phyloP scores from a whole-genome alignment of 2,113 vertebrate genomes.

The Cyprinodon brontotheroides region DNA sequence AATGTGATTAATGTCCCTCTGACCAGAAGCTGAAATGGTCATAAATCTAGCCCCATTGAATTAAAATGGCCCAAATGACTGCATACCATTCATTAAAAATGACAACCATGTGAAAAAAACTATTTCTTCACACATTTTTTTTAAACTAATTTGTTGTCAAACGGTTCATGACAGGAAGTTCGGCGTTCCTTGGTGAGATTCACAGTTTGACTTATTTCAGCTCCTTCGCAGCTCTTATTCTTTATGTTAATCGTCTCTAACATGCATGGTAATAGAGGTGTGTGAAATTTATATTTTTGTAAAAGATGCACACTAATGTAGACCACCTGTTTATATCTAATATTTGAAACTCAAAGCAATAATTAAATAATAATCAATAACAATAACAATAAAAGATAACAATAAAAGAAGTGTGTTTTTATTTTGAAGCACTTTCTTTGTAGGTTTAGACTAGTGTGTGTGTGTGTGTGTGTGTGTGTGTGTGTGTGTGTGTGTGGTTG shows the following conservation, averaged over 20 bases:
- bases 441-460: neutral
- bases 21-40: neutral
- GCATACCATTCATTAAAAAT: neutral
- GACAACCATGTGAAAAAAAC: neutral
- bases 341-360: neutral
- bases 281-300: neutral
- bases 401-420: neutral
- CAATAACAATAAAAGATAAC: too few relatives aligned
- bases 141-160: neutral
- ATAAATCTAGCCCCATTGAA: neutral
- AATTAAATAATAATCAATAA: neutral
- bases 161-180: neutral
- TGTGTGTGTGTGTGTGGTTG: neutral
- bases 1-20: neutral
- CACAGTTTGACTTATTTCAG: neutral
- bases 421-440: neutral
- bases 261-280: neutral
- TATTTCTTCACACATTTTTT: neutral
- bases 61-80: neutral
- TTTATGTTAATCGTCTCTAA: neutral
- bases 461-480: conserved; percentile 1
- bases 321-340: neutral
- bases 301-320: neutral
- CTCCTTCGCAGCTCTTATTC: neutral
- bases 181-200: neutral